A percentile compares a stretch with the other conserved stretches of the same genome.
phyloP scores from a whole-genome alignment of 2,113 vertebrate species.

The Aplodontia rufa region DNA sequence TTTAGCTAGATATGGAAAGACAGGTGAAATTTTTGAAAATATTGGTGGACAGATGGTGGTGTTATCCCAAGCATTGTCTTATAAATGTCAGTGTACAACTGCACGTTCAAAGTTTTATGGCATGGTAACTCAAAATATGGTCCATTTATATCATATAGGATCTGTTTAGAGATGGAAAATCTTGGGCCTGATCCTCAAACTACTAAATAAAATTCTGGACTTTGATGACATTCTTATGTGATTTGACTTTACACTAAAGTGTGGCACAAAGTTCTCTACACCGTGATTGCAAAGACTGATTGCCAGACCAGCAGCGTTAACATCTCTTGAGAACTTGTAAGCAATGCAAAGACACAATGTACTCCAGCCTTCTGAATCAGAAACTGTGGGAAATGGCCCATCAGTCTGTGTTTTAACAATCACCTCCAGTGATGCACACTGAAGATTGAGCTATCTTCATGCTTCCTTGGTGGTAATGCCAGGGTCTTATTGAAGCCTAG shows the following conservation, averaged over 20 bases:
- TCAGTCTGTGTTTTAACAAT: neutral
- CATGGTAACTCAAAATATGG: neutral
- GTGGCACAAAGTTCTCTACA: neutral
- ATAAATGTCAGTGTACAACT: neutral
- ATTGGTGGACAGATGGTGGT: rapidly evolving
- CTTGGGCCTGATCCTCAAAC: neutral
- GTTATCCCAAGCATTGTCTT: neutral
- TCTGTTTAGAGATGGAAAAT: neutral
- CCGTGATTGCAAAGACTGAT: neutral
- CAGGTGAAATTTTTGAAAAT: neutral
- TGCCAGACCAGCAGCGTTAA: neutral
- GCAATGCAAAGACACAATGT: neutral
- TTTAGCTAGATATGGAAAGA: neutral
- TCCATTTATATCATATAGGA: neutral
- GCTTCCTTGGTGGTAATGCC: neutral
- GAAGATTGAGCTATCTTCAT: neutral
- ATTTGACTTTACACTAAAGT: neutral
- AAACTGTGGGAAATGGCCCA: neutral
- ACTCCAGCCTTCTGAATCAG: neutral
- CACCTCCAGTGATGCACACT: neutral
- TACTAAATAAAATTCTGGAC: neutral
- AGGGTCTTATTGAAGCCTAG: neutral
- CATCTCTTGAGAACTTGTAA: neutral
- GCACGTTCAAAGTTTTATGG: neutral
- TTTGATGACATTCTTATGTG: neutral